Conservation (phyloP, 2,797 vertebrate species). For the Mus minutoides region DNA sequence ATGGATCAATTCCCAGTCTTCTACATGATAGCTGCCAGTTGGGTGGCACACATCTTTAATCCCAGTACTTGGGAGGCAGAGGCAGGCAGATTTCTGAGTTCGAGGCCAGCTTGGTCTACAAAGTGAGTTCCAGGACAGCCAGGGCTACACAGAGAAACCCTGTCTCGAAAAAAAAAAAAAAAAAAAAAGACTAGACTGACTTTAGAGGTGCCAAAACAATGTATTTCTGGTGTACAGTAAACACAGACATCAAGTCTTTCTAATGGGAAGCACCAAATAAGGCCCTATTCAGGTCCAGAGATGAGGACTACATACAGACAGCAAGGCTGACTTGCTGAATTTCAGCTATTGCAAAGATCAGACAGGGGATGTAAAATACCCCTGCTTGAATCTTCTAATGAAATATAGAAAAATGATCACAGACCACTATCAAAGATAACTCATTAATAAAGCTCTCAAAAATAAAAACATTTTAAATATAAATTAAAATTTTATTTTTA, state of each 20-base stretch:
- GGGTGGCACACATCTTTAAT: too few relatives aligned
- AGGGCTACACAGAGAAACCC: too few relatives aligned
- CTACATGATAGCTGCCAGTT: too few relatives aligned
- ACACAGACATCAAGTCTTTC: not conserved
- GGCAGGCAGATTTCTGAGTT: too few relatives aligned
- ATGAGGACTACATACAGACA: not conserved
- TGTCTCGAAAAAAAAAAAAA: too few relatives aligned
- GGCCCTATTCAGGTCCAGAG: not conserved
- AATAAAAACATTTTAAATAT: not conserved
- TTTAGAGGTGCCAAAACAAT: too few relatives aligned
- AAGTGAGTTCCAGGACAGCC: too few relatives aligned
- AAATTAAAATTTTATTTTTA: not conserved
- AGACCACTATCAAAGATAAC: constrained; percentile 25
- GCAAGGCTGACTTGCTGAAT: not conserved
- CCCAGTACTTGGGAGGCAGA: too few relatives aligned
- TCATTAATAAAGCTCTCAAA: not conserved
- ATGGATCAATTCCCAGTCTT: too few relatives aligned
- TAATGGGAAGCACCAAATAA: not conserved
- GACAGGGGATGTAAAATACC: constrained; percentile 21
- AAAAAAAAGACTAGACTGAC: not conserved
- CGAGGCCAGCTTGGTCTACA: too few relatives aligned
- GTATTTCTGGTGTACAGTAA: not conserved
- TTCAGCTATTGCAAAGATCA: not conserved
- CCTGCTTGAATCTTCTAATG: not conserved
- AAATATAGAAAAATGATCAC: constrained; percentile 27